phyloP scores from a whole-genome alignment of 2,797 vertebrate species.

The Typhlichthys eigenmanni region DNA sequence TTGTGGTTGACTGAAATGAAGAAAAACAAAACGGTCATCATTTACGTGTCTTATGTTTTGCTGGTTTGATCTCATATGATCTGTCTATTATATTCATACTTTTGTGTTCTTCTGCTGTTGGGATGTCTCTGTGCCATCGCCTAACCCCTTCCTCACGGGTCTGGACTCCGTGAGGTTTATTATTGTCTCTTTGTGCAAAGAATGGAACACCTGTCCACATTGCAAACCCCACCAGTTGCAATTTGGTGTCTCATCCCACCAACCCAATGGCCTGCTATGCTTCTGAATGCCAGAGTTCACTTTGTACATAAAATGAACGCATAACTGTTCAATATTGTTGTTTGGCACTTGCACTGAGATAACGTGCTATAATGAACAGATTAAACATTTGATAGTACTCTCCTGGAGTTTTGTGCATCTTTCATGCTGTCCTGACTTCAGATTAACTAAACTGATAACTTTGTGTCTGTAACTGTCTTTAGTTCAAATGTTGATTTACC shows the following conservation, averaged over 20 bases:
- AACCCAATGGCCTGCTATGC: slow-evolving; percentile 36
- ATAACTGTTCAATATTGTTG: slow-evolving; percentile 61
- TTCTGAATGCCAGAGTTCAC: slow-evolving; percentile 54
- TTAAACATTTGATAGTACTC: slow-evolving; percentile 75
- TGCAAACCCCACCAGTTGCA: slow-evolving; percentile 20
- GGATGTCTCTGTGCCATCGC: slow-evolving; percentile 24
- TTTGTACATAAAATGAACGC: slow-evolving; percentile 70
- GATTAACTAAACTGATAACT: background rate
- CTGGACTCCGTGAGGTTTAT: slow-evolving; percentile 4
- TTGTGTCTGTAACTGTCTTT: no score
- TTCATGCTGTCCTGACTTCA: slow-evolving; percentile 17
- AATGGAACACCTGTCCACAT: slow-evolving; percentile 2
- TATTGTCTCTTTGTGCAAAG: slow-evolving; percentile 23
- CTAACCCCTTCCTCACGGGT: slow-evolving; percentile 20
- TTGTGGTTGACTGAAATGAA: slow-evolving; percentile 85
- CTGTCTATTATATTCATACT: slow-evolving; percentile 8
- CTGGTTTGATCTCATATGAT: slow-evolving; percentile 17
- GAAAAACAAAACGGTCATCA: slow-evolving; percentile 58
- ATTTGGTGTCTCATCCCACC: slow-evolving; percentile 15
- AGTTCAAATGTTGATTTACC: no score
- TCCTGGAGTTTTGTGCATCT: slow-evolving; percentile 27
- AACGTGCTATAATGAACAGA: slow-evolving; percentile 73
- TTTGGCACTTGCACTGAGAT: slow-evolving; percentile 80
- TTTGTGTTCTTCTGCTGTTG: slow-evolving; percentile 48
- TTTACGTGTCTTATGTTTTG: slow-evolving; percentile 32